Base-by-base conservation (phyloP, 2,797 vertebrate genomes). In the Bradypodion ventrale region DNA sequence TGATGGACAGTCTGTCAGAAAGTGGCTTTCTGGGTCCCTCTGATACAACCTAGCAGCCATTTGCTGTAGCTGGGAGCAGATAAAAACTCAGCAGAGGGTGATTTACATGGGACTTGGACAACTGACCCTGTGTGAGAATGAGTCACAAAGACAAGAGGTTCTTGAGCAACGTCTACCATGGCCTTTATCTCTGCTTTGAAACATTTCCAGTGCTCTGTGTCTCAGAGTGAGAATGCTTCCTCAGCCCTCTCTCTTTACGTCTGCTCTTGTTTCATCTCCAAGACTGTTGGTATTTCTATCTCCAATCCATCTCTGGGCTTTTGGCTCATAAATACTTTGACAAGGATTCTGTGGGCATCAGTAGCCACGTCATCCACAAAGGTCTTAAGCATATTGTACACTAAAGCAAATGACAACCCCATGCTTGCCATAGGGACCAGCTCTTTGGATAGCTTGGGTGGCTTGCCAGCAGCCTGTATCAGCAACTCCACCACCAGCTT, bases 401-500 rank as follows among this genome's bases (percentile, higher is more conserved):
- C 56, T 0, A 89, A 84, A 35, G 89, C 56, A 0, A 93, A 87
- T 16, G 90, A 87, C 10, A 83, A 37, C 2, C 89, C 79, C 0
- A 80, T 63, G 1, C 84, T 49, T 29, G 87, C 87, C 49, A 87
- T 44, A 9, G 59, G 40, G 13, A 87, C 84, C 52, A 85, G 52
- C 70, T 83, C 44, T 66, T 65, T 82, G 69, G 89, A 40, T 3
- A 72, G 69, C 23, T 74, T 42, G 8, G 80, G 75, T 10, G 80
- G 87, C 0, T 62, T 44, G 21, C 52, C 1, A 1, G 88, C 86
- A 35, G 88, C 81, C 15, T 83, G 83, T 4, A 74, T 37, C 68
- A 93, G 66, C 72, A 87, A 40, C 29, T 88, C 74, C 16, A 69
- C 86, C 75, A 93, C 88, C 15, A 85, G 66, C 1, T 52, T 70